phyloP scores from a whole-genome alignment of 2,797 vertebrate species.

The Micrastur ruficollis region DNA sequence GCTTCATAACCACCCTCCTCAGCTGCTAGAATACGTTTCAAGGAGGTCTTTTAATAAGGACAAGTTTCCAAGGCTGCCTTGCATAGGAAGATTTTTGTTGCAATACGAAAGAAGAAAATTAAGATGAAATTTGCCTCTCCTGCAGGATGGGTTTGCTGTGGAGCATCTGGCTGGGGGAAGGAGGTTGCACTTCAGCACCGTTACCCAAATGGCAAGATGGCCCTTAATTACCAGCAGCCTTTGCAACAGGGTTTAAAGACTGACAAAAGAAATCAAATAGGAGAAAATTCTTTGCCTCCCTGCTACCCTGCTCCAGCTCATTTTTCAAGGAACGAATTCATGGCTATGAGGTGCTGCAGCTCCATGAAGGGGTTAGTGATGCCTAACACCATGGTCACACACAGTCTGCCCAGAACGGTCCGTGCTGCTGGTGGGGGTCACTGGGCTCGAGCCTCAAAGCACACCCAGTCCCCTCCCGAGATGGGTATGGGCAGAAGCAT shows the following conservation, averaged over 20 bases:
- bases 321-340: background rate
- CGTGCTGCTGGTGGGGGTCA: background rate
- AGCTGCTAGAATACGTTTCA: background rate
- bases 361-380: background rate
- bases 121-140: background rate
- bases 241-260: background rate
- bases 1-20: slow-evolving; percentile 12
- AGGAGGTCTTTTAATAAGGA: slow-evolving; percentile 13
- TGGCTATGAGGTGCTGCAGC: background rate
- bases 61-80: background rate
- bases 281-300: background rate
- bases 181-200: background rate
- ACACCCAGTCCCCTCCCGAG: fast-evolving
- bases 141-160: background rate
- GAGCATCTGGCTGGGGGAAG: slow-evolving; percentile 1
- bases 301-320: background rate
- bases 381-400: background rate
- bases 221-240: background rate
- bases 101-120: background rate
- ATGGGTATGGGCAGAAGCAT: background rate
- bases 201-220: background rate
- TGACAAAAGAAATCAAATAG: background rate
- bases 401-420: background rate
- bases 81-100: background rate
- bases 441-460: background rate